Evolutionary conservation across 2,888 invertebrate species (phyloP).

Genomic region (Copidosoma aretas): DNA sequence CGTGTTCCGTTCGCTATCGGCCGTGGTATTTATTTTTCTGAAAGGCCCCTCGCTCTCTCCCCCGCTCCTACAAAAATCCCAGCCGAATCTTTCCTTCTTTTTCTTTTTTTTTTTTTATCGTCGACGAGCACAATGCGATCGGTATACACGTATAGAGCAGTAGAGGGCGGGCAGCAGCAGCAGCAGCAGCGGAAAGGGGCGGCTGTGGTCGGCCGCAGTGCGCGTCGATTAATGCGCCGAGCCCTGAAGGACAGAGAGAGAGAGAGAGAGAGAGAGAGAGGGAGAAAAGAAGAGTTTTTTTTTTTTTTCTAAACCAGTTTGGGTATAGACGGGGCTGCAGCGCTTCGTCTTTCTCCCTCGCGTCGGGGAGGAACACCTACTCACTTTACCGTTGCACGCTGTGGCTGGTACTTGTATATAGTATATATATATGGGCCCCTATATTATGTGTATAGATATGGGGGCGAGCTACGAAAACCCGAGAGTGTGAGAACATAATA

Average conservation of each 20-base stretch:
- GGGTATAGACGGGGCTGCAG: neutral
- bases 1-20: neutral
- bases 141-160: neutral
- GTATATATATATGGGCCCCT: no score
- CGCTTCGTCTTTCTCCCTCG: neutral
- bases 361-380: slow-evolving; percentile 49
- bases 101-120: neutral
- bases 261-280: slow-evolving; percentile 6
- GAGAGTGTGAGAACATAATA: slow-evolving; percentile 10
- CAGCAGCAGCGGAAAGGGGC: neutral
- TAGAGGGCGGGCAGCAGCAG: neutral
- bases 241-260: slow-evolving; percentile 16
- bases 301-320: slow-evolving; percentile 58
- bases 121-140: neutral
- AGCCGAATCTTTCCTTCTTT: neutral
- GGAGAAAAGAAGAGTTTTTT: no score
- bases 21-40: neutral
- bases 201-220: neutral
- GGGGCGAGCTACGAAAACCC: slow-evolving; percentile 17
- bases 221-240: neutral
- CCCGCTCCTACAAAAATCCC: neutral
- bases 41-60: neutral
- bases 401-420: neutral
- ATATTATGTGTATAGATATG: no score
- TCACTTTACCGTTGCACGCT: slow-evolving; percentile 60